Percentiles rank a stretch among this genome's conserved stretches.
phyloP scores from a whole-genome alignment of 1,140 invertebrate genomes.

The Pogonomyrmex californicus region DNA sequence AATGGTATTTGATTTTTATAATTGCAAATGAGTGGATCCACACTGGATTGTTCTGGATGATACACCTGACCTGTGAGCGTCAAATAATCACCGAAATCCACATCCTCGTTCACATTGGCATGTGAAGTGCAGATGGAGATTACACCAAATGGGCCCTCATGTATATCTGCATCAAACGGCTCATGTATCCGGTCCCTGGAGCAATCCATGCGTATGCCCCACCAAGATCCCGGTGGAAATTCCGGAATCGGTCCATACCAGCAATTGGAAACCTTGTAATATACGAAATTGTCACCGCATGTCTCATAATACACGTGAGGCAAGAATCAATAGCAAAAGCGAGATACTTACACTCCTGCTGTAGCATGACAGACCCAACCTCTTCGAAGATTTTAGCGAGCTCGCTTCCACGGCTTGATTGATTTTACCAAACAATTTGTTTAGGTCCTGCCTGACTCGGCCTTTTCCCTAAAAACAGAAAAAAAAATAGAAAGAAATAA shows the following conservation, averaged over 20 bases:
- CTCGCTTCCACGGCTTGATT: conserved; percentile 71
- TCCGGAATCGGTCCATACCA: conserved; percentile 81
- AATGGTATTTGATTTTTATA: conserved; percentile 82
- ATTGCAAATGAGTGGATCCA: conserved; percentile 80
- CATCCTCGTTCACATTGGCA: conserved; percentile 75
- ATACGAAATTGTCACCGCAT: conserved; percentile 21
- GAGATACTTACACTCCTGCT: conserved; percentile 52
- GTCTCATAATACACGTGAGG: not conserved
- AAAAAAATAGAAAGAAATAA: not conserved
- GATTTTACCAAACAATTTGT: conserved; percentile 80
- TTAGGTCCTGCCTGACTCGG: conserved; percentile 74
- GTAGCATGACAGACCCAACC: conserved; percentile 35
- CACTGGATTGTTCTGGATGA: conserved; percentile 27
- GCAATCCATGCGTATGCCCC: conserved; percentile 85
- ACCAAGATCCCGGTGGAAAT: conserved; percentile 83
- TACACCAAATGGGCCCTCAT: conserved; percentile 83
- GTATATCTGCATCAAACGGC: conserved; percentile 80
- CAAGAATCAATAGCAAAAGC: conserved; percentile 18
- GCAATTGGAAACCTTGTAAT: conserved; percentile 70
- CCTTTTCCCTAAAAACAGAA: conserved; percentile 73
- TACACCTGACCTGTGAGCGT: conserved; percentile 82
- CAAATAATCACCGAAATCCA: conserved; percentile 81
- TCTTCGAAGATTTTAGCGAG: conserved; percentile 24
- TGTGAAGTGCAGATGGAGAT: conserved; percentile 82
- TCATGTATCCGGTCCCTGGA: conserved; percentile 81